Evolutionary conservation across 1,140 invertebrate species (phyloP), one percentile per base, ranked within the genome.

Genomic region (Polypedilum pembai): DNA sequence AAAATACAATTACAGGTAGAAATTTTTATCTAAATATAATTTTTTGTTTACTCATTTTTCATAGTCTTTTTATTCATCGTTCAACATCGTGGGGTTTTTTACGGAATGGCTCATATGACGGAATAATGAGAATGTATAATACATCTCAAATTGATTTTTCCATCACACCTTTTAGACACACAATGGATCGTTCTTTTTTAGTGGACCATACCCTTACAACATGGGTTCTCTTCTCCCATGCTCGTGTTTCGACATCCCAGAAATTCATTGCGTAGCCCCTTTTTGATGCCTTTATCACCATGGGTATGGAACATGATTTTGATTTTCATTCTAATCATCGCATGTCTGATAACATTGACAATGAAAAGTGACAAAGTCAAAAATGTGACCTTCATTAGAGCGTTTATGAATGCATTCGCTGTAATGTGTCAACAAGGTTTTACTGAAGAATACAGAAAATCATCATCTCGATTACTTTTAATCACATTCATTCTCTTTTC

Each of bases 181-280:
- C 82, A 74, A 7, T n/a, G 3, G 82, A 85, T 73, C 77, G 87
- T 75, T 20, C 82, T 0, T 78, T 77, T 63, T 79, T 83, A 21
- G 77, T 85, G 10, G 83, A 85, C 73, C 86, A 82, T 76, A 17
- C 82, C 77, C 74, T 74, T 17, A 72, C 74, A 40, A 73, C 41
- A 63, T 74, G 73, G 73, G 33, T 75, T 77, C 24, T 24, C n/a
- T 83, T 83, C 75, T n/a, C 45, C 45, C 8, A n/a, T n/a, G n/a
- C 83, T 87, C 74, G 78, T 87, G 17, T 85, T 87, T 74, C 83
- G 85, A 17, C 85, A 86, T 79, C 86, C 86, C 17, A 85, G 83
- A 41, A 77, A 80, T 77, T 75, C 76, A 77, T 73, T 78, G 83
- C 76, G 80, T 75, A 86, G 86, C 78, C 84, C 84, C 41, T 86